phyloP scores from a whole-genome alignment of 2,797 vertebrate genomes.

The Chiroxiphia lanceolata region DNA sequence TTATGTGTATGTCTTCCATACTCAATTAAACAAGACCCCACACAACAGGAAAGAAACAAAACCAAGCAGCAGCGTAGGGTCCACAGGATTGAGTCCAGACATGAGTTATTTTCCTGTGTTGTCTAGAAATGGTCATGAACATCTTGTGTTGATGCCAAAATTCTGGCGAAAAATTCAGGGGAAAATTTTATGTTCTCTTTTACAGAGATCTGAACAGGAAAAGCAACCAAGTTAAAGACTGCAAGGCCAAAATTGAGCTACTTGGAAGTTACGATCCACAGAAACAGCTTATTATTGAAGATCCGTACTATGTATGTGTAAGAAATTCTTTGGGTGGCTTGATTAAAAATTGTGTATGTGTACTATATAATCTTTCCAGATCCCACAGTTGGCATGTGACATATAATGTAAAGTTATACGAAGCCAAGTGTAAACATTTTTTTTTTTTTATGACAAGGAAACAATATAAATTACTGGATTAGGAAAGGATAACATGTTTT shows the following conservation, averaged over 20 bases:
- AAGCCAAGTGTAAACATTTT: background rate
- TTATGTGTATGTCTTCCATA: background rate
- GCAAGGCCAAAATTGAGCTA: conserved; percentile 89
- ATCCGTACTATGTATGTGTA: conserved; percentile 94
- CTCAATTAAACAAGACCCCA: background rate
- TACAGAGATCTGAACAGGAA: conserved; percentile 90
- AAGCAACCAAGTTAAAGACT: conserved; percentile 83
- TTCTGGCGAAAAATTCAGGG: background rate
- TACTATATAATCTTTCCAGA: background rate
- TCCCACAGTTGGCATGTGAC: background rate
- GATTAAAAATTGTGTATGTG: background rate
- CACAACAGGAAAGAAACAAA: background rate
- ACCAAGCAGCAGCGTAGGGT: background rate
- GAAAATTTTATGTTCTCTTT: conserved; percentile 11
- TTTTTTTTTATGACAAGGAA: background rate
- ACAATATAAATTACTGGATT: background rate
- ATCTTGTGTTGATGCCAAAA: background rate
- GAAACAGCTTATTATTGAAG: conserved; percentile 90
- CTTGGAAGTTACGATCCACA: conserved; percentile 94
- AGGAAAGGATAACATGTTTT: background rate
- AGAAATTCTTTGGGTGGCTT: background rate
- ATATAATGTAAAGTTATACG: background rate
- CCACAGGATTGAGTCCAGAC: background rate
- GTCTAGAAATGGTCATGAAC: background rate
- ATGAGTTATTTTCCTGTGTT: background rate